phyloP scores from a whole-genome alignment of 2,113 vertebrate species.

The Pelusios castaneus region DNA sequence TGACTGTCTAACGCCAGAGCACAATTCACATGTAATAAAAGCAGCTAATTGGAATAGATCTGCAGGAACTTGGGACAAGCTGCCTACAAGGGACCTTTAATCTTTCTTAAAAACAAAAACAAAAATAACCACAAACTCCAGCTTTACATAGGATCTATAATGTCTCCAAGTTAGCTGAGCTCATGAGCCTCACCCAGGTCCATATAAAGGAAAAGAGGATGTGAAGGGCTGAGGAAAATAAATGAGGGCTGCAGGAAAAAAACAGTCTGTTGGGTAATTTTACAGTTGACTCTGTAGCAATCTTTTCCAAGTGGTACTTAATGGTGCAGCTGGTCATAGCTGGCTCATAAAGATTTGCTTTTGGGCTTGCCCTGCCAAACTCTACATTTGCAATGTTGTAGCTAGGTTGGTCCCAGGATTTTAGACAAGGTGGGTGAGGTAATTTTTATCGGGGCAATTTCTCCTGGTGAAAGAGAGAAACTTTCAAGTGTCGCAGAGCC shows the following conservation, averaged over 20 bases:
- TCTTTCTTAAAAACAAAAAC: not conserved
- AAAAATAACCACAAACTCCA: not conserved
- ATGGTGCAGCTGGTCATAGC: not conserved
- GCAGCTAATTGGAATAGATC: conserved; percentile 58
- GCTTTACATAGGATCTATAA: fast-evolving
- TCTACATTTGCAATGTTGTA: not conserved
- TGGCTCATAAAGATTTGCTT: not conserved
- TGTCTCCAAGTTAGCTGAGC: fast-evolving
- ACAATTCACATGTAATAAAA: not conserved
- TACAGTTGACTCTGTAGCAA: not conserved
- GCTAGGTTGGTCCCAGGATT: not conserved
- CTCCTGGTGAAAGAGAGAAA: not conserved
- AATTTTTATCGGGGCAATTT: not conserved
- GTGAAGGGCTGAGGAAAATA: not conserved
- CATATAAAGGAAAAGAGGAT: fast-evolving
- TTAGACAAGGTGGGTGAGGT: not conserved
- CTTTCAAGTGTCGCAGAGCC: not conserved
- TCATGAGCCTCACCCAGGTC: not conserved
- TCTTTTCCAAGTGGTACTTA: not conserved
- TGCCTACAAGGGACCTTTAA: not conserved
- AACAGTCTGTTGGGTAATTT: not conserved
- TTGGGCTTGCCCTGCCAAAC: fast-evolving
- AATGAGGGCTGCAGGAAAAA: not conserved
- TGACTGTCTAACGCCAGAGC: not conserved
- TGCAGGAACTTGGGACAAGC: conserved; percentile 20